phyloP scores from a whole-genome alignment of 2,113 vertebrate genomes.

The Cyphomyrus discorhynchus region DNA sequence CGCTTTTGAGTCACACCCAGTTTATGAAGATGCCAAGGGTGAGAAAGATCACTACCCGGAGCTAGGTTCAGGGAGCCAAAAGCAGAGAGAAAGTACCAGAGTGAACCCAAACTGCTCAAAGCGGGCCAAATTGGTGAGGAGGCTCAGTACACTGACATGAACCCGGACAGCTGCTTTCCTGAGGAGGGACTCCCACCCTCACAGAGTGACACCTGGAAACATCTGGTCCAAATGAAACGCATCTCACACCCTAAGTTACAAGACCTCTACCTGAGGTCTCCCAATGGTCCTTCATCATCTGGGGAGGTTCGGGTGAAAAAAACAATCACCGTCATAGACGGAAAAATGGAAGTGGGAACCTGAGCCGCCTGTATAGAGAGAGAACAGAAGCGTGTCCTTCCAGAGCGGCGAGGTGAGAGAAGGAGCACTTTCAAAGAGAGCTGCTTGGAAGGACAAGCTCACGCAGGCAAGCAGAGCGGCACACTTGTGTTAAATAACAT shows the following conservation, averaged over 20 bases:
- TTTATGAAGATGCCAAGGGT: background rate
- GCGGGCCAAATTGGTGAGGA: background rate
- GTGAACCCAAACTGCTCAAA: background rate
- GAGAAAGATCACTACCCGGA: background rate
- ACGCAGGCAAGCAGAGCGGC: background rate
- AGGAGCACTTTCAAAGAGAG: background rate
- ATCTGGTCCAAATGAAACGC: conserved; percentile 32
- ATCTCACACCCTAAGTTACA: background rate
- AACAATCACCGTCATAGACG: background rate
- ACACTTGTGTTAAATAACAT: background rate
- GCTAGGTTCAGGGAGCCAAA: background rate
- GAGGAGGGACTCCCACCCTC: background rate
- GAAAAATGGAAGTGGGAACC: background rate
- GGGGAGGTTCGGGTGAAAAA: conserved; percentile 22
- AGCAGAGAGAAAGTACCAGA: background rate
- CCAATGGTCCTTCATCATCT: conserved; percentile 49
- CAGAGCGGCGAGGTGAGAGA: background rate
- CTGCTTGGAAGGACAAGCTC: background rate
- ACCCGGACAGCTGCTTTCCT: background rate
- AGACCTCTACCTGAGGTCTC: conserved; percentile 33
- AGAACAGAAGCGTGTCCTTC: background rate
- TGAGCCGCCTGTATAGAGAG: background rate
- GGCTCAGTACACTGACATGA: background rate
- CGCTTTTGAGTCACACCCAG: background rate
- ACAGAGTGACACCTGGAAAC: conserved; percentile 31